phyloP scores from a whole-genome alignment of 2,888 invertebrate genomes.

The Tupiocoris notatus region DNA sequence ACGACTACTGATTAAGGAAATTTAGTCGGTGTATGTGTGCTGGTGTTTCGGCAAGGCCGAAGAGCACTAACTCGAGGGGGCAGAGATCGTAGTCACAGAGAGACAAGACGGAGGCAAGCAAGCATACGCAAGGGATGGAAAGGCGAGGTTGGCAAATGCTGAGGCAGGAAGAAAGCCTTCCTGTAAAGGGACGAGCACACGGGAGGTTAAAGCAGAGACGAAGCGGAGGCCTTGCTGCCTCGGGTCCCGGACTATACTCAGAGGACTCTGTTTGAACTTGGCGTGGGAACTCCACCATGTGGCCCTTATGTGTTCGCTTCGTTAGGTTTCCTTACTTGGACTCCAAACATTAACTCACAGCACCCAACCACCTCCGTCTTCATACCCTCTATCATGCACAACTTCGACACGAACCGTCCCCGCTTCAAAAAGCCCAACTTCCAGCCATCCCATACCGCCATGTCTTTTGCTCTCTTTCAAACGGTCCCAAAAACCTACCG shows the following conservation, averaged over 20 bases:
- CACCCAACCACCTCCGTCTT: slow-evolving; percentile 1
- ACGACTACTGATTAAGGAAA: not conserved
- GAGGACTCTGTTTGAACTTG: slow-evolving; percentile 37
- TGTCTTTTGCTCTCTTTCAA: not conserved
- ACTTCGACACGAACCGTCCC: not conserved
- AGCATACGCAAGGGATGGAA: no score
- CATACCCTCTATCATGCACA: slow-evolving; percentile 5
- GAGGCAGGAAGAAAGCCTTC: not conserved
- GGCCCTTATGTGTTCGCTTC: slow-evolving; percentile 40
- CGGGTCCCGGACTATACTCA: not conserved
- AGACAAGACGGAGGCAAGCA: no score
- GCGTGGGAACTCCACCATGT: slow-evolving; percentile 36
- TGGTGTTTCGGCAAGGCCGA: no score
- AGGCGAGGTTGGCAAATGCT: not conserved
- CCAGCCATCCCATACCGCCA: not conserved
- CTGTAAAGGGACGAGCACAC: not conserved
- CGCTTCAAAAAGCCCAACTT: not conserved
- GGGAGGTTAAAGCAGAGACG: not conserved
- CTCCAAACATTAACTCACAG: slow-evolving; percentile 32
- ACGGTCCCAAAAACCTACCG: not conserved
- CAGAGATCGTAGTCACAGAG: no score
- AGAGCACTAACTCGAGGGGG: no score
- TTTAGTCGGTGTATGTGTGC: no score
- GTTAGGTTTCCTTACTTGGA: slow-evolving; percentile 40
- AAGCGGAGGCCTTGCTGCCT: not conserved